phyloP scores from a whole-genome alignment of 1,140 invertebrate genomes.

The Calycopis cecrops region DNA sequence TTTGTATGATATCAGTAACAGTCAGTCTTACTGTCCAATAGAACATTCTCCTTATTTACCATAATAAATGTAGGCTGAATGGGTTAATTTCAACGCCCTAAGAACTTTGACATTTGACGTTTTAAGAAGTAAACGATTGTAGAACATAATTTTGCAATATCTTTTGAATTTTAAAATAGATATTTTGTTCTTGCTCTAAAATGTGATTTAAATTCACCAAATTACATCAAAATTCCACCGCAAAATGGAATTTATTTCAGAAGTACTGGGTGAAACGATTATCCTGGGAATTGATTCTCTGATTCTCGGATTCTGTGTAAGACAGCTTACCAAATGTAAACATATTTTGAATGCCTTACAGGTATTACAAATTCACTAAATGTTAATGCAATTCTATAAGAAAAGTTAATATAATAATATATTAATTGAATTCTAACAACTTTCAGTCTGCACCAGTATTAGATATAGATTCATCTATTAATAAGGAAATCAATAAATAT shows the following conservation, averaged over 20 bases:
- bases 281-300: conserved; percentile 83
- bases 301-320: conserved; percentile 81
- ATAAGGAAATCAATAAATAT: conserved; percentile 76
- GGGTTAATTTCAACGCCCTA: too few species aligned
- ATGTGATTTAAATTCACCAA: too few species aligned
- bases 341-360: conserved; percentile 80
- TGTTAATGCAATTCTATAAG: neutral
- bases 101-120: too few species aligned
- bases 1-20: too few species aligned
- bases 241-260: conserved; percentile 66
- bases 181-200: too few species aligned
- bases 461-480: conserved; percentile 78
- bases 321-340: conserved; percentile 82
- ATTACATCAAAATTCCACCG: too few species aligned
- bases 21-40: too few species aligned
- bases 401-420: neutral
- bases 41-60: too few species aligned
- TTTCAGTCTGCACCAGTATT: conserved; percentile 80
- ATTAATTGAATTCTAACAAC: conserved; percentile 15
- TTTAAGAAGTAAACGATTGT: too few species aligned
- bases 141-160: too few species aligned
- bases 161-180: too few species aligned
- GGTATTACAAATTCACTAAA: conserved; percentile 59
- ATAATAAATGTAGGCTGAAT: too few species aligned
- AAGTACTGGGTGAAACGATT: conserved; percentile 77